Conservation (phyloP, 2,888 invertebrate species). For the Lithophane ornitopus region DNA sequence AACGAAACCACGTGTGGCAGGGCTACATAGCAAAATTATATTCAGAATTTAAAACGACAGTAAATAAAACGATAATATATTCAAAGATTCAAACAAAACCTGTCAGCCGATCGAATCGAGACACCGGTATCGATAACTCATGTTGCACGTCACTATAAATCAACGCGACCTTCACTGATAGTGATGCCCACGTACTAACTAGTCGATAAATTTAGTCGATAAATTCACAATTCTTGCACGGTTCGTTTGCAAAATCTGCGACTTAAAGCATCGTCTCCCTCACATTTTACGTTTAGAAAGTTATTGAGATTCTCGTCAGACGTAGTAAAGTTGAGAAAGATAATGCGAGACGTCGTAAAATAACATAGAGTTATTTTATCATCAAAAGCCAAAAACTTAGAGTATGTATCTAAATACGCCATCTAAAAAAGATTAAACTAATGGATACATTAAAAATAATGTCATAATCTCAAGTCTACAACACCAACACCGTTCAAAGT, state of each 20-base stretch:
- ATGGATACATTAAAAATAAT: neutral
- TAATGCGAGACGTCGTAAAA: constrained; percentile 50
- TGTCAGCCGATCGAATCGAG: constrained; percentile 70
- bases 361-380: constrained; percentile 28
- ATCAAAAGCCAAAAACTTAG: constrained; percentile 12
- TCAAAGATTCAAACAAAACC: constrained; percentile 68
- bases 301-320: constrained; percentile 61
- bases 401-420: neutral
- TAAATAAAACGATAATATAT: constrained; percentile 67
- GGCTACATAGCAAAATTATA: constrained; percentile 43
- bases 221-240: constrained; percentile 73
- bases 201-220: constrained; percentile 85
- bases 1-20: constrained; percentile 33
- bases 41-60: constrained; percentile 66
- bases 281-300: constrained; percentile 67
- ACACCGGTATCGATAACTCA: constrained; percentile 87
- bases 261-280: constrained; percentile 59
- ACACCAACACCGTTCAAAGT: neutral
- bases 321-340: constrained; percentile 48
- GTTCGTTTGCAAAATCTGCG: constrained; percentile 74
- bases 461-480: too few relatives aligned
- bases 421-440: neutral
- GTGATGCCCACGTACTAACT: constrained; percentile 88
- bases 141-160: constrained; percentile 87
- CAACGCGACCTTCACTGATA: constrained; percentile 84